Percentiles rank a stretch among this genome's conserved stretches.
Conservation (phyloP, 1,140 invertebrate genomes). For the Panagrolaimus sp. region DNA sequence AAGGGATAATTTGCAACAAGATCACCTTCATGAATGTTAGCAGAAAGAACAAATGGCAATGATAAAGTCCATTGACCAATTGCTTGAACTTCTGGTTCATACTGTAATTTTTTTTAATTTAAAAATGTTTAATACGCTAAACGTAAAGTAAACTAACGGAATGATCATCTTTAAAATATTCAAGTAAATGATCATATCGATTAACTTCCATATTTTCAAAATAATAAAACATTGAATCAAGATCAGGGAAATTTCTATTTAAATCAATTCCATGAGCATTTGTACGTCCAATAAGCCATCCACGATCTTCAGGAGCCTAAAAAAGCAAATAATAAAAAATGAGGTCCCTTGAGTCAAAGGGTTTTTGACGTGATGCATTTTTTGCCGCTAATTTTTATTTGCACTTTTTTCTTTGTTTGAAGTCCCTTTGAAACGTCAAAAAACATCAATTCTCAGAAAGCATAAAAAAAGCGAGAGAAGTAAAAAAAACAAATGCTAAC, state of each 20-base stretch:
- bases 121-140: conserved; percentile 28
- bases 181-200: conserved; percentile 54
- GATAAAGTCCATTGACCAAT: conserved; percentile 74
- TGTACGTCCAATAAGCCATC: conserved; percentile 72
- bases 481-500: no score
- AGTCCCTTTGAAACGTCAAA: conserved; percentile 8
- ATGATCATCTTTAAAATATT: conserved; percentile 43
- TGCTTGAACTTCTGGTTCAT: conserved; percentile 74
- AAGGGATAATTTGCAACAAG: conserved; percentile 84
- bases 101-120: conserved; percentile 60
- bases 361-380: background rate
- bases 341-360: no score
- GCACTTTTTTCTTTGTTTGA: background rate
- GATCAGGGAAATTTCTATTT: conserved; percentile 80
- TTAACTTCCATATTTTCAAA: conserved; percentile 45
- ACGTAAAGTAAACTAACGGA: conserved; percentile 14
- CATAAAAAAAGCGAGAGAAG: conserved; percentile 4
- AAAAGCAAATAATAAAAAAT: conserved; percentile 15
- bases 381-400: background rate
- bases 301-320: conserved; percentile 62
- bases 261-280: conserved; percentile 78
- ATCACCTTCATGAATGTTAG: conserved; percentile 81
- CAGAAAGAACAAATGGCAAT: conserved; percentile 78
- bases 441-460: background rate
- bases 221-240: conserved; percentile 71